Conservation (phyloP, 2,797 vertebrate species). For the Manis crassicaudata region DNA sequence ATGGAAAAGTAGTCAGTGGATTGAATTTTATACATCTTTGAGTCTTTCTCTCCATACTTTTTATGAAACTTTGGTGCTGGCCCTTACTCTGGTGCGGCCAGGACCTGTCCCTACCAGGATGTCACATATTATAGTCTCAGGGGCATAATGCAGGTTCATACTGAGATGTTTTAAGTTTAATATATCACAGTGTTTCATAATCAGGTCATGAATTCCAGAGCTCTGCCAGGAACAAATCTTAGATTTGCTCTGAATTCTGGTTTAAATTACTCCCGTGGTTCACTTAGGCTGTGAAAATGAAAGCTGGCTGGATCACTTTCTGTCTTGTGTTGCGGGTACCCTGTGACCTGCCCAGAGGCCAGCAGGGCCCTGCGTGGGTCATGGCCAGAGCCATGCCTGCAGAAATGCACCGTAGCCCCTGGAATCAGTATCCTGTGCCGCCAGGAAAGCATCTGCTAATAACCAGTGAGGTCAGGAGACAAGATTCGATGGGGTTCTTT, state of each 20-base stretch:
- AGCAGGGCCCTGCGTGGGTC: fast-evolving
- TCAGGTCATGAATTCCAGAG: neutral
- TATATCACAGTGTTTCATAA: neutral
- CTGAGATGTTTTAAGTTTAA: neutral
- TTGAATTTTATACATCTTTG: neutral
- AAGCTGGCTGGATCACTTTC: neutral
- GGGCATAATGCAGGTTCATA: neutral
- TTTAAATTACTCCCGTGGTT: neutral
- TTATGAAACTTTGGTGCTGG: neutral
- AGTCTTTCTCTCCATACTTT: neutral
- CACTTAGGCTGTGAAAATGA: neutral
- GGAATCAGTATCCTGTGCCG: too few species aligned
- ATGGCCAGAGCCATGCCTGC: fast-evolving
- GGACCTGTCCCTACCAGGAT: neutral
- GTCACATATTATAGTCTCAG: fast-evolving
- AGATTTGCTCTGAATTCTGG: neutral
- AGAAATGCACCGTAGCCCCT: fast-evolving
- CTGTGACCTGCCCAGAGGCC: neutral
- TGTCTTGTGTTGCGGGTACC: neutral
- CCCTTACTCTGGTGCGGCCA: fast-evolving
- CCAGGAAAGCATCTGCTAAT: neutral
- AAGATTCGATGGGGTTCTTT: neutral
- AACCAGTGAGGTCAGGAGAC: neutral
- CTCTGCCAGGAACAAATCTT: neutral
- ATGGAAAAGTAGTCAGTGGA: neutral